Conservation (phyloP, 2,797 vertebrate species). For the Psittacula echo region DNA sequence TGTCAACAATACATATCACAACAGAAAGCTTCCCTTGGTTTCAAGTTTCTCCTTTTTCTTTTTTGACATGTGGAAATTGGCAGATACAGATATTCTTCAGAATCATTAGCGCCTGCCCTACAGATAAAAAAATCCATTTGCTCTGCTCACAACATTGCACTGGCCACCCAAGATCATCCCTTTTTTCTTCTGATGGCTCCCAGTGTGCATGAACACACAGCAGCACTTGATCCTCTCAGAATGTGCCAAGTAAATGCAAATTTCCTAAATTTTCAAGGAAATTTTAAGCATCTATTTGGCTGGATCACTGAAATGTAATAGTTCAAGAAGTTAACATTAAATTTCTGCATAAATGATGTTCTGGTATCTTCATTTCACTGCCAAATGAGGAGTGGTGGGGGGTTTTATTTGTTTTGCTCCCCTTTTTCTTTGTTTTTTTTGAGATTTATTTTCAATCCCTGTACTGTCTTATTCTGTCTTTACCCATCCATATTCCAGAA, state of each 20-base stretch:
- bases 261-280: background rate
- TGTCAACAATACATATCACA: background rate
- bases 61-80: background rate
- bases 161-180: background rate
- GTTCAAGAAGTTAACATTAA: background rate
- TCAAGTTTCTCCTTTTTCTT: background rate
- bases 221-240: background rate
- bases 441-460: background rate
- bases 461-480: background rate
- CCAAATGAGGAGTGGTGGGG: background rate
- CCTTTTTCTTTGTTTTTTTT: background rate
- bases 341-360: background rate
- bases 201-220: background rate
- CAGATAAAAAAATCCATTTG: background rate
- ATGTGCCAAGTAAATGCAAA: accelerated
- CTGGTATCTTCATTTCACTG: background rate
- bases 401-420: background rate
- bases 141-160: background rate
- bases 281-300: background rate
- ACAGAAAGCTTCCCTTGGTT: background rate
- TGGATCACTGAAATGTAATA: background rate
- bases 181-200: background rate
- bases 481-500: background rate
- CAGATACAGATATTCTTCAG: background rate
- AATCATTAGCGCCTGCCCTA: background rate